A percentile compares a stretch with the other conserved stretches of the same genome.
These are phyloP conservation scores for Merodon equestris DNA, from an alignment of 2,888 invertebrate species.

Conservation along the genomic window DNA sequence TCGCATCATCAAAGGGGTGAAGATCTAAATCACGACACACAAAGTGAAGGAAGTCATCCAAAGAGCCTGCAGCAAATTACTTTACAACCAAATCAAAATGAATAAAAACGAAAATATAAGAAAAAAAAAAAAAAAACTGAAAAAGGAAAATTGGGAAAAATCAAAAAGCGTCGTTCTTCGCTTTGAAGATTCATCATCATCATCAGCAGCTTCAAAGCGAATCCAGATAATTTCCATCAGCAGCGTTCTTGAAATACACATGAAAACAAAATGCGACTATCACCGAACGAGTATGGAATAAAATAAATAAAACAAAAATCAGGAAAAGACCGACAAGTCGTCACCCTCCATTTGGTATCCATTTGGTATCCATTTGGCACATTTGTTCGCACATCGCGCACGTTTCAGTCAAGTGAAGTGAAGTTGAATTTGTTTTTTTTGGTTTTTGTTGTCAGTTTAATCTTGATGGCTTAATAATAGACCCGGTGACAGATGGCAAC, in stretches of 20 bases:
- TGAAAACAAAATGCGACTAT: conserved; percentile 55
- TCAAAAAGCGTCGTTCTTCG: conserved; percentile 40
- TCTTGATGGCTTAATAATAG: conserved; percentile 68
- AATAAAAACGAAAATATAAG: too few relatives aligned
- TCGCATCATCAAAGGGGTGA: conserved; percentile 63
- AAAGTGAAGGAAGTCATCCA: conserved; percentile 67
- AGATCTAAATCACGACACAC: conserved; percentile 57
- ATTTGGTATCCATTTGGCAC: conserved; percentile 66
- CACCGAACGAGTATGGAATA: conserved; percentile 1
- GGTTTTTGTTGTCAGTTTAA: conserved; percentile 51
- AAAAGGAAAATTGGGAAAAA: conserved; percentile 4
- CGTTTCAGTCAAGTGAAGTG: conserved; percentile 36
- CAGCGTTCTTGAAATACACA: conserved; percentile 59
- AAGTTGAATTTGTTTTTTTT: conserved; percentile 17
- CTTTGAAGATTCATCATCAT: conserved; percentile 64
- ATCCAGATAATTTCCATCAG: conserved; percentile 60
- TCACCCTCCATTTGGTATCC: conserved; percentile 46
- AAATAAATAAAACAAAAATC: conserved; percentile 13
- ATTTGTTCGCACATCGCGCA: conserved; percentile 58
- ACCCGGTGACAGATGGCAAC: conserved; percentile 67
- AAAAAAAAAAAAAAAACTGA: conserved; percentile 19
- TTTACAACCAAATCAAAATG: conserved; percentile 44
- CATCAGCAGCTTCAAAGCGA: conserved; percentile 58
- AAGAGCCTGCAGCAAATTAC: conserved; percentile 66
- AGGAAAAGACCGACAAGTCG: conserved; percentile 19